A percentile compares a stretch with the other conserved stretches of the same genome.
Evolutionary conservation across 2,113 vertebrate species (phyloP).

Genomic region (Lamprotornis superbus): DNA sequence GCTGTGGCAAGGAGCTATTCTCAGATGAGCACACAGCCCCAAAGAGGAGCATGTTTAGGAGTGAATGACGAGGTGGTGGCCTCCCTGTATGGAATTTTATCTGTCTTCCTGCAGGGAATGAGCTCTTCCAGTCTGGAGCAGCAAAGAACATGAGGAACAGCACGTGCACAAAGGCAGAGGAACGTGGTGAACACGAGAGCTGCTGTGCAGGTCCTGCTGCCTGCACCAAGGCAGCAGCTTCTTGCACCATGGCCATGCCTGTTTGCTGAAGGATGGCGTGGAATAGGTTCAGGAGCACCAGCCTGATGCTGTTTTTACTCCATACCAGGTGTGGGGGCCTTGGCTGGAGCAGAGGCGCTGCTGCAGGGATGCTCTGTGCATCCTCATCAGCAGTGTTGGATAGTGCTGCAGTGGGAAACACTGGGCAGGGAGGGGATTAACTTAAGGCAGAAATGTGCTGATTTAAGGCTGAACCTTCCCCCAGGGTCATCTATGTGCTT

Average conservation of each 20-base stretch:
- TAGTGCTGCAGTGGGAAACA: background rate
- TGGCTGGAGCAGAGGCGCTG: rapidly evolving
- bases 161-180: rapidly evolving
- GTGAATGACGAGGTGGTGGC: background rate
- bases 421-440: background rate
- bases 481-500: background rate
- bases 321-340: background rate
- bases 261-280: rapidly evolving
- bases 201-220: background rate
- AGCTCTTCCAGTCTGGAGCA: background rate
- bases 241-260: background rate
- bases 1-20: conserved; percentile 15
- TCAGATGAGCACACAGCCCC: background rate
- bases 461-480: background rate
- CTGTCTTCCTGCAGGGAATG: background rate
- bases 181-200: rapidly evolving
- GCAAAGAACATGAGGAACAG: background rate
- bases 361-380: background rate
- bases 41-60: background rate
- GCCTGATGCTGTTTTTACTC: background rate
- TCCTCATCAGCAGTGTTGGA: background rate
- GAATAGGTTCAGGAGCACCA: background rate
- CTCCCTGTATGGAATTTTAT: background rate
- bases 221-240: background rate
- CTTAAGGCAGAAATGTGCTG: background rate